Evolutionary conservation across 92 coral and sea anemone species (phyloP), one percentile per base, ranked within the genome.

Genomic region (Parazoanthus atlanticus): DNA sequence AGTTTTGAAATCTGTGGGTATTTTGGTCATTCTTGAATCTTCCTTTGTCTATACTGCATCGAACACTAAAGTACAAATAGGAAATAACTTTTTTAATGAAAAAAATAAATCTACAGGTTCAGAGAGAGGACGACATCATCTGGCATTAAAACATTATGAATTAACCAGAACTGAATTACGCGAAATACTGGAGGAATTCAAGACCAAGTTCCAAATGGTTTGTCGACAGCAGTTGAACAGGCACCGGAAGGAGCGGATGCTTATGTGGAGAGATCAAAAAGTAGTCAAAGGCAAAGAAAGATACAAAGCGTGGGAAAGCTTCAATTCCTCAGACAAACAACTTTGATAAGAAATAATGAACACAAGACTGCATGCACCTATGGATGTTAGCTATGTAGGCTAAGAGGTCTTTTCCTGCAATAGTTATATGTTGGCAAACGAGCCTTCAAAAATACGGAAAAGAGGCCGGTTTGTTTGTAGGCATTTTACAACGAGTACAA

Each of bases 161-260:
- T 64, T 34, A 17, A 66, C 76, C 26, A 91, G 46, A 61, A 87
- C 49, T n/a, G 93, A 92, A 80, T 76, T 92, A 43, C 82, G 75
- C 29, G 26, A 79, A 21, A 28, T 88, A 64, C 69, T 94, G 70
- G 96, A 90, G 13, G 92, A 90, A 25, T 94, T 94, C 43, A 46
- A 94, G 49, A 80, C 69, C 15, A 61, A 61, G 7, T 61, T 61
- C 28, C 69, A 61, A 61, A 21, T 0, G n/a, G 7, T 21, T 25
- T 61, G 26, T 61, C 69, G 7, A 61, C 69, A 25, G 69, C 26
- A 61, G 3, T 5, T 61, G 28, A 61, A 61, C 28, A 19, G 69
- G 8, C 69, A 61, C 69, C 69, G 69, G 2, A 61, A 61, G 28
- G n/a, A 19, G 21, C 28, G n/a, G 26, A 21, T 61, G 69, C 69